Base-by-base conservation (phyloP, 2,888 invertebrate species). In the Saturnia japonica region DNA sequence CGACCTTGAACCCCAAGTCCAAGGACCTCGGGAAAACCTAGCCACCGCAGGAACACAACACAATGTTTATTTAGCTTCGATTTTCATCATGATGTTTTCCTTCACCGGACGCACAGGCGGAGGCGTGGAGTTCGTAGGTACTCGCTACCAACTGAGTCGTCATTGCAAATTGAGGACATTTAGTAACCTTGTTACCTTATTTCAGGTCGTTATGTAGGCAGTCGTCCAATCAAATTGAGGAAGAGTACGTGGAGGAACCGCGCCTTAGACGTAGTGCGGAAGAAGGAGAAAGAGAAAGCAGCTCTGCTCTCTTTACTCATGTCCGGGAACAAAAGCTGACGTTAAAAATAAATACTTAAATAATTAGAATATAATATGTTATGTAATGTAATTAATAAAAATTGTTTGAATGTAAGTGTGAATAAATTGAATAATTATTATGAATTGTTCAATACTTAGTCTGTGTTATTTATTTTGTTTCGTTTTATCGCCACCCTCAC, bases 221-320 rank as follows among this genome's bases (percentile, higher is more conserved):
- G 99, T 84, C 95, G 99, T 57, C 99, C 99, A 0, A 99, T 99
- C 75, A 99, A 99, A 88, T 92, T 99, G 71, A 94, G 99, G 34
- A 99, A 99, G 93, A 99, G 99, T 85, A 96, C 97, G 0, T 99
- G 99, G 99, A 97, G 97, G 82, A 97, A 97, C 78, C 95, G 99
- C 73, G 98, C 98, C 82, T 94, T 99, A 16, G 99, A 99, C 77
- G 95, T 98, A 0, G 99, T 99, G 0, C 95, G 98, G 76, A 99
- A 98, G 93, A 99, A 99, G 89, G 98, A 98, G 86, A 98, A 98
- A 81, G 99, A 99, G 82, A 99, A 99, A 85, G 97, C 97, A 72
- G 96, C 97, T 1, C 93, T 99, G 9, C 95, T 98, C 77, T 96
- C 95, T 75, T 90, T 97, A 76, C 90, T 97, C 68, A 96, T 96